Base-by-base conservation (phyloP, 1,140 invertebrate species). In the Helicoverpa armigera region DNA sequence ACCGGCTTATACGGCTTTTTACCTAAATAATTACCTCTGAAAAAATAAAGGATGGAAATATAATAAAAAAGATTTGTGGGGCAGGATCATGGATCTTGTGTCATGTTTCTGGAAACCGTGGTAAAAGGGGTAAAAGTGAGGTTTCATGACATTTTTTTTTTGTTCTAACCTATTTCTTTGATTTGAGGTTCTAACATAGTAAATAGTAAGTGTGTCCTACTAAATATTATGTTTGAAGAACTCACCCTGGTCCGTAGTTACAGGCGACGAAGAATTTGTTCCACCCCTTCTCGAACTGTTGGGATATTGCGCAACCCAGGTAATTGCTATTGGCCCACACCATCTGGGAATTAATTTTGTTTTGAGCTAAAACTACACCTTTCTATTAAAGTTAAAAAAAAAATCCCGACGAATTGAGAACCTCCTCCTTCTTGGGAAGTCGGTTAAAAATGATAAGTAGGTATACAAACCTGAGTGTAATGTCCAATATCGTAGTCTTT, bases 231-330 rank as follows among this genome's bases (percentile, higher is more conserved):
- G 53, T 54, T 2, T 31, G 51, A 16, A 67, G 58, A 79, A 85
- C 87, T 89, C 83, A 94, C 92, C 70, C 50, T 54, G 92, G 90
- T 3, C 92, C 92, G 63, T 94, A 94, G 74, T 94, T 90, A 77
- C 92, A 94, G 7, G 92, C 91, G 4, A 94, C 86, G n/a, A 85
- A 77, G 70, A 84, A 91, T n/a, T 81, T 86, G 43, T 85, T 89
- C 85, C 81, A 87, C 0, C 74, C 67, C 9, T 70, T 67, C 2
- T 84, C 63, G 9, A 48, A 48, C 3, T 79, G 82, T n/a, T 88
- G 70, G 1, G 90, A 88, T 3, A 94, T 73, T 7, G 81, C 92
- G 50, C 92, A 94, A 2, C 92, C 92, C 4, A 94, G 18, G 83
- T 88, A 85, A 12, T 73, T 82, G 0, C 85, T 84, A 10, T 91